A percentile compares a stretch with the other conserved stretches of the same genome.
Evolutionary conservation across 1,140 invertebrate genomes (phyloP).

Genomic region (Papilio glaucus): DNA sequence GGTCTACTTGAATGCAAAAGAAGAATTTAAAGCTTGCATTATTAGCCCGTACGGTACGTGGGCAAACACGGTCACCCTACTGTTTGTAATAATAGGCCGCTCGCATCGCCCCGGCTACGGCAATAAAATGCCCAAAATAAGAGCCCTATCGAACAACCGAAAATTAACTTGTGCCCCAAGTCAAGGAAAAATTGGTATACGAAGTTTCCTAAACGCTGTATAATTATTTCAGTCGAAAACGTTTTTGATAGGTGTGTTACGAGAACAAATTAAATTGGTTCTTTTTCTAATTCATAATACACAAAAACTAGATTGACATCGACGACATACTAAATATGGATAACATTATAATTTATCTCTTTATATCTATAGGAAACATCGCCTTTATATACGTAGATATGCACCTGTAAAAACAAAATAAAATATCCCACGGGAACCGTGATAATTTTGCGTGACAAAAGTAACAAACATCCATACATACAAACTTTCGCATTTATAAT

Average conservation of each 20-base stretch:
- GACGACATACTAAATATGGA: too few species aligned
- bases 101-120: slow-evolving; percentile 45
- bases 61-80: slow-evolving; percentile 34
- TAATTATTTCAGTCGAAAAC: background rate
- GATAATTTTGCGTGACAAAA: too few species aligned
- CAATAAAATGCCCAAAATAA: slow-evolving; percentile 54
- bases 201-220: slow-evolving; percentile 1
- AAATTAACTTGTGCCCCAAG: slow-evolving; percentile 36
- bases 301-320: too few species aligned
- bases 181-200: background rate
- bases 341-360: too few species aligned
- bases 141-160: slow-evolving; percentile 38
- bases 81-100: slow-evolving; percentile 48
- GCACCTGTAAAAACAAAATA: too few species aligned
- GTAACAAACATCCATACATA: too few species aligned
- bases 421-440: too few species aligned
- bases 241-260: background rate
- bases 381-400: too few species aligned
- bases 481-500: too few species aligned
- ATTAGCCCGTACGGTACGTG: background rate
- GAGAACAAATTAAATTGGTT: too few species aligned
- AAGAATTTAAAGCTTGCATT: background rate
- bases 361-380: too few species aligned
- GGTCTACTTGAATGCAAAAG: background rate
- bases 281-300: too few species aligned